Evolutionary conservation across 1,140 invertebrate species (phyloP), one percentile per base, ranked within the genome.

Genomic region (Platyscapa corneri): DNA sequence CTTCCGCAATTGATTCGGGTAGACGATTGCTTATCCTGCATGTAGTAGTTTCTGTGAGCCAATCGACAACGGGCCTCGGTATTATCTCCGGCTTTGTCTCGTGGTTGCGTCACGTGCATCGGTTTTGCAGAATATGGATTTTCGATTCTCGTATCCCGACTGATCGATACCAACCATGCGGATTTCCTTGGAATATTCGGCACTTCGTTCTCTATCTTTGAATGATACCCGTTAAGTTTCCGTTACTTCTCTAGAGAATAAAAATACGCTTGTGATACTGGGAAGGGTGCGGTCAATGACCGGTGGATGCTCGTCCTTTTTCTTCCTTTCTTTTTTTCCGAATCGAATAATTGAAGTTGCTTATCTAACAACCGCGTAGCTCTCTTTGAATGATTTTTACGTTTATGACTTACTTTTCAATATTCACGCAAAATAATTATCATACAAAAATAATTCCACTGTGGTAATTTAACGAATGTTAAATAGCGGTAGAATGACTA

Each of bases 161-260:
- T 42, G 37, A 74, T 74, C 37, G 70, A 74, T 74, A 42, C 37
- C 37, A 74, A n/a, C 70, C 37, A 0, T 42, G 37, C 70, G 70
- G 70, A 74, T 74, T 74, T 74, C 70, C 70, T 32, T 42, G 12
- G 70, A 74, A 74, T 74, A 74, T 42, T 74, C 37, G 70, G 70
- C 70, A 74, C 70, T 74, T 74, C 70, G 70, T 74, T 74, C 37
- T 6, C 37, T 74, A 42, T 42, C 67, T 72, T 27, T 18, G 32
- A 72, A 72, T 42, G 37, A 12, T 74, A 42, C 37, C 70, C 70
- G 37, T 74, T n/a, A 74, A 42, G 18, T 74, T 74, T 27, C 70
- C 70, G 70, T 42, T 74, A 32, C 67, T 72, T 72, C 34, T 16
- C 37, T 74, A 74, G 34, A 74, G 70, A 74, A 74, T 74, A 74